These are phyloP conservation scores for Eupithecia insigniata DNA, from an alignment of 2,888 invertebrate species.

Conservation along the genomic window DNA sequence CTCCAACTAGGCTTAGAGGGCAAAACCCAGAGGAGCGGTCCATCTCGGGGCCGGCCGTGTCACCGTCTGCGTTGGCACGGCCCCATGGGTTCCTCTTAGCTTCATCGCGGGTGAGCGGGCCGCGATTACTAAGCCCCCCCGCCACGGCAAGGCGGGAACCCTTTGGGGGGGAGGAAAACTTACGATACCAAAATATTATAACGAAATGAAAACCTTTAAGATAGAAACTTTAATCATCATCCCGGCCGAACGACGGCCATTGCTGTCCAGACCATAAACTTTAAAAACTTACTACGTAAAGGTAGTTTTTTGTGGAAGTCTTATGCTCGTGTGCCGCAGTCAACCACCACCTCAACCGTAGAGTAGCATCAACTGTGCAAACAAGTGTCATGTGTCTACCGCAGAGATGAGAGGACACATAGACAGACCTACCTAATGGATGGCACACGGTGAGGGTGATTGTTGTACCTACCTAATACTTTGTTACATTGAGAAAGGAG, in stretches of 20 bases:
- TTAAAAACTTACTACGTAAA: not conserved
- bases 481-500: not conserved
- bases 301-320: not conserved
- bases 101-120: too few relatives aligned
- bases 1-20: too few relatives aligned
- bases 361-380: conserved; percentile 37
- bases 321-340: not conserved
- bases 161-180: too few relatives aligned
- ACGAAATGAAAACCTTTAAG: not conserved
- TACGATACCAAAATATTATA: too few relatives aligned
- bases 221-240: not conserved
- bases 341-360: conserved; percentile 4
- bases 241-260: not conserved
- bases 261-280: not conserved
- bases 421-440: conserved; percentile 50
- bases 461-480: not conserved
- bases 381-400: conserved; percentile 49
- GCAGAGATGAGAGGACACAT: conserved; percentile 35
- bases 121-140: too few relatives aligned
- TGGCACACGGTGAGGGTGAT: conserved; percentile 9
- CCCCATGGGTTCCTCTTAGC: too few relatives aligned
- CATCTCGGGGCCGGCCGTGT: too few relatives aligned
- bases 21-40: too few relatives aligned
- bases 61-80: too few relatives aligned
- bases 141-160: too few relatives aligned